Conservation (phyloP, 1,140 invertebrate genomes). For the Rhagoletis zephyria region DNA sequence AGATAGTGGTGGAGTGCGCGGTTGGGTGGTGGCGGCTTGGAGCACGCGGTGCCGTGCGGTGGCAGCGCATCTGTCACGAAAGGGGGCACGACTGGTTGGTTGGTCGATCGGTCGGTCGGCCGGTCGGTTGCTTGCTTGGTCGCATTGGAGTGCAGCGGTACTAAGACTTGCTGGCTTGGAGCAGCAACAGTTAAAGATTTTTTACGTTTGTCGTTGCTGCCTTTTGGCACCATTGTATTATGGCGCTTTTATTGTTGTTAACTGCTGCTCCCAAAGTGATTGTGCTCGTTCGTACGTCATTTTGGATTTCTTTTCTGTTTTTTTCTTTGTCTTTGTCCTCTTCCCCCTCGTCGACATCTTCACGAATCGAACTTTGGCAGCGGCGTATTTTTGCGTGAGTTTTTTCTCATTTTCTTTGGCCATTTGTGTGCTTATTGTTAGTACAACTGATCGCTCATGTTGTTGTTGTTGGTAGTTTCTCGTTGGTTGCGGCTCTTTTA, state of each 20-base stretch:
- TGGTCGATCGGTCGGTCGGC: not conserved
- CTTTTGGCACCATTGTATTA: not conserved
- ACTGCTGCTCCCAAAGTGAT: slow-evolving; percentile 46
- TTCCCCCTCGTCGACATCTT: not conserved
- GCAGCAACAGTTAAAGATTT: slow-evolving; percentile 21
- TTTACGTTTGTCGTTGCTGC: not conserved
- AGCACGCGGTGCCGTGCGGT: not conserved
- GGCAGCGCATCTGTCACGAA: not conserved
- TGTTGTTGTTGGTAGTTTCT: not conserved
- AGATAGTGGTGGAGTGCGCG: not conserved
- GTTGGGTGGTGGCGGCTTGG: not conserved
- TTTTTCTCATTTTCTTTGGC: slow-evolving; percentile 33
- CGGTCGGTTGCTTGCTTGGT: not conserved
- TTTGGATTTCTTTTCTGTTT: not conserved
- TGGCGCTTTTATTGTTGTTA: not conserved
- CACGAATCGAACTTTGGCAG: slow-evolving; percentile 32
- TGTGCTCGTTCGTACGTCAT: slow-evolving; percentile 38
- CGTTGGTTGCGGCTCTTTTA: not conserved
- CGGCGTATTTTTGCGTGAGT: slow-evolving; percentile 8
- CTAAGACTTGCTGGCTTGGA: not conserved
- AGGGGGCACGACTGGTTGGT: slow-evolving; percentile 31
- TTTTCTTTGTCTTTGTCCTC: not conserved
- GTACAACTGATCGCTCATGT: not conserved
- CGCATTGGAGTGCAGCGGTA: not conserved
- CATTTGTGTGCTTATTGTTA: slow-evolving; percentile 11